phyloP scores from a whole-genome alignment of 2,797 vertebrate species.

The Falco berigora region DNA sequence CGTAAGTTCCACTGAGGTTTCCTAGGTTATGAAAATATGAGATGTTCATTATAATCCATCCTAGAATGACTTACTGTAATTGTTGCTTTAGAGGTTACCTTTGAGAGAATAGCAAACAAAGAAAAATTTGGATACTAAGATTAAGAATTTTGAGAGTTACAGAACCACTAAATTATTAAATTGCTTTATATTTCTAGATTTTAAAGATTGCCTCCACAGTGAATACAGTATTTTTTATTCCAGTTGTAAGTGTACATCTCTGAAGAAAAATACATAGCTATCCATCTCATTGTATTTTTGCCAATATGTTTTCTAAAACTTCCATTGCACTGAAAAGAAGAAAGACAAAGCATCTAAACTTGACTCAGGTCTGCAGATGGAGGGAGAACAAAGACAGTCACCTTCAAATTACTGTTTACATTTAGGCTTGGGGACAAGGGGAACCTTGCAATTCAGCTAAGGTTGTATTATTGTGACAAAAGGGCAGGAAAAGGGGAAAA shows the following conservation, averaged over 20 bases:
- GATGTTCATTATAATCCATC: neutral
- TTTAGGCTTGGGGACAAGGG: neutral
- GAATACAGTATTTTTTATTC: neutral
- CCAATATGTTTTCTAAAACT: neutral
- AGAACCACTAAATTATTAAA: neutral
- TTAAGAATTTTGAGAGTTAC: neutral
- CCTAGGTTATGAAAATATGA: neutral
- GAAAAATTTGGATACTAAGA: neutral
- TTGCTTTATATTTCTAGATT: neutral
- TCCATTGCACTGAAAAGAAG: neutral
- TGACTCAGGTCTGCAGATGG: neutral
- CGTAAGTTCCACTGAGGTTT: neutral
- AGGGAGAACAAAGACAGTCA: neutral
- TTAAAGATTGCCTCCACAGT: neutral
- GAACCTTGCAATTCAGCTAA: neutral
- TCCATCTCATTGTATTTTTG: neutral
- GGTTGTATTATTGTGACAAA: neutral
- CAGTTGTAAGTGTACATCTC: neutral
- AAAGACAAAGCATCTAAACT: neutral
- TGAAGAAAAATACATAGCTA: neutral
- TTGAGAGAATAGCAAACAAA: neutral
- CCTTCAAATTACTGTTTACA: neutral
- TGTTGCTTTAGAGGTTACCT: neutral
- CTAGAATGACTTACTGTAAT: neutral
- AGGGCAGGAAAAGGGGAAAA: neutral